Percentiles rank a stretch among this genome's conserved stretches.
These are phyloP conservation scores for Strongylocentrotus purpuratus DNA, from an alignment of 35 echinoderm and acorn worm genomes.

Conservation along the genomic window DNA sequence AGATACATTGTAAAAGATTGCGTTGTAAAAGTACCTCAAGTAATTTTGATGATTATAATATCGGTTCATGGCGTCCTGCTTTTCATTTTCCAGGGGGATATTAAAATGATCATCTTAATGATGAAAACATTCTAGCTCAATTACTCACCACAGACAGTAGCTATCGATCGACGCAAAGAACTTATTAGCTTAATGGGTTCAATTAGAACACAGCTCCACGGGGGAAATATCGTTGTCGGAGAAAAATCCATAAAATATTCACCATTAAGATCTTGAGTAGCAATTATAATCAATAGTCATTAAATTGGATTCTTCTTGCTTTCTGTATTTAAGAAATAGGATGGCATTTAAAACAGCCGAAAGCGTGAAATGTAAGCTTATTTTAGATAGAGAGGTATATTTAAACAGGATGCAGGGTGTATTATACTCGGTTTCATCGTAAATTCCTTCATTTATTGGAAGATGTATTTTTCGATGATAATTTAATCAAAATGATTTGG, in stretches of 20 bases:
- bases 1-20: too few species aligned
- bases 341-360: too few species aligned
- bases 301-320: background rate
- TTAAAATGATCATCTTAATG: background rate
- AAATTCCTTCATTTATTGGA: too few species aligned
- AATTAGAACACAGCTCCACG: background rate
- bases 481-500: too few species aligned
- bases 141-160: background rate
- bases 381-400: background rate
- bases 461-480: too few species aligned
- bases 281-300: background rate
- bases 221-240: background rate
- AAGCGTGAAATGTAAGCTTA: background rate
- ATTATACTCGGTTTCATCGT: too few species aligned
- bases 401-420: too few species aligned
- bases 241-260: background rate
- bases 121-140: background rate
- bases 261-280: background rate
- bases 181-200: conserved; percentile 10
- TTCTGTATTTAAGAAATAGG: background rate
- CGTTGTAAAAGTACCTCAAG: too few species aligned
- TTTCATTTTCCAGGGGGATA: background rate
- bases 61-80: background rate
- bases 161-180: background rate
- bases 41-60: background rate